phyloP scores from a whole-genome alignment of 2,888 invertebrate genomes.

The Drosophila cyrtoloma region DNA sequence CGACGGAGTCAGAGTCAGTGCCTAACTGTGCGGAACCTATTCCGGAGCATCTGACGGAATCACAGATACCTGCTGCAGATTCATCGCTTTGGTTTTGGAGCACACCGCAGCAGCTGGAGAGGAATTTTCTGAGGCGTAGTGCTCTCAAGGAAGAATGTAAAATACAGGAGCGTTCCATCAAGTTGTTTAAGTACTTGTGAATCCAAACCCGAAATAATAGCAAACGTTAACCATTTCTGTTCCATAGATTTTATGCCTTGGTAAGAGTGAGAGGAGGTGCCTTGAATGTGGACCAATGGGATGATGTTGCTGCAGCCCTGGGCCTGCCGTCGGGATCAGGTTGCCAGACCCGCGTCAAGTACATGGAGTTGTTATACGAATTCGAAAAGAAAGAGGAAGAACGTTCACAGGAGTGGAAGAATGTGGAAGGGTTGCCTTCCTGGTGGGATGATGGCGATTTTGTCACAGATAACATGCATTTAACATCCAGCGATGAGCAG shows the following conservation, averaged over 20 bases:
- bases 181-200: conserved; percentile 34
- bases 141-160: conserved; percentile 19
- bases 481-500: neutral
- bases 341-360: conserved; percentile 24
- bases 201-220: neutral
- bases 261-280: conserved; percentile 42
- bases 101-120: conserved; percentile 41
- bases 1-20: neutral
- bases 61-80: neutral
- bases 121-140: conserved; percentile 37
- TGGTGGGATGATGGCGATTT: conserved; percentile 54
- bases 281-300: conserved; percentile 40
- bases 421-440: conserved; percentile 16
- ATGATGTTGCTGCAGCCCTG: conserved; percentile 43
- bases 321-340: conserved; percentile 26
- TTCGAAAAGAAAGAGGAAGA: conserved; percentile 38
- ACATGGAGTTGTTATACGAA: conserved; percentile 38
- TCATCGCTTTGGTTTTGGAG: conserved; percentile 44
- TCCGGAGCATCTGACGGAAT: neutral
- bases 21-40: neutral
- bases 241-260: conserved; percentile 31
- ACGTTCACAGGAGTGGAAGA: conserved; percentile 19
- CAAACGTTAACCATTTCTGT: neutral
- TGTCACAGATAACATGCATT: conserved; percentile 4
- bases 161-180: conserved; percentile 32